Base-by-base conservation (phyloP, 2,888 invertebrate species). In the Agonopterix arenella region DNA sequence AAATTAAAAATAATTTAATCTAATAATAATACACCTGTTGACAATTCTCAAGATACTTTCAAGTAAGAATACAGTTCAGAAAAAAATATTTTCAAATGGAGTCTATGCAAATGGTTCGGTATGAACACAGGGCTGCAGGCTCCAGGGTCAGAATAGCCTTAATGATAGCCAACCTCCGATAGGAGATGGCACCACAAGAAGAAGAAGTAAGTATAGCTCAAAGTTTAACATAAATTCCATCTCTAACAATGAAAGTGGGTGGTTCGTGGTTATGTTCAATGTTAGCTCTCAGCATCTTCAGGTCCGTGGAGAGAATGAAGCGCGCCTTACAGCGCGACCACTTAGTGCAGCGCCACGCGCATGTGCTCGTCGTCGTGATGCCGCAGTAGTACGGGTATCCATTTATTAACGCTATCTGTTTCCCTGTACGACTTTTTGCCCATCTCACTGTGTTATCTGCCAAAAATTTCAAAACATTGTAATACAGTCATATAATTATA, bases 241-340 rank as follows among this genome's bases (percentile, higher is more conserved):
- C 41, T 1, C 47, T 43, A 16, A 54, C 44, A 1, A 54, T 13
- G 47, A 50, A 60, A 1, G 41, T 46, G 1, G 57, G 52, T 1
- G 58, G 58, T 0, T 47, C 38, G 18, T 64, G 62, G 8, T 46
- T 54, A 37, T 64, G 64, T 4, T 47, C 46, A n/a, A 53, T 36
- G 11, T 55, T 53, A 5, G 49, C 10, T 28, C 53, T 36, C 11
- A 55, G 45, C 47, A 53, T 47, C 41, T 47, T 4, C 8, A 45
- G n/a, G 8, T 44, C 28, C 36, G 49, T 44, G 11, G 43, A 44
- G 7, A 55, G 13, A 11, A 78, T 80, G 3, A 88, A 83, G 8
- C 84, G 75, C 1, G 86, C 86, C 53, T 82, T 83, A 55, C 85
- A 86, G 50, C 43, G 42, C 5, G 46, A 50, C 18, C 54, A 49